phyloP scores from a whole-genome alignment of 2,113 vertebrate genomes.

The Equus przewalskii region DNA sequence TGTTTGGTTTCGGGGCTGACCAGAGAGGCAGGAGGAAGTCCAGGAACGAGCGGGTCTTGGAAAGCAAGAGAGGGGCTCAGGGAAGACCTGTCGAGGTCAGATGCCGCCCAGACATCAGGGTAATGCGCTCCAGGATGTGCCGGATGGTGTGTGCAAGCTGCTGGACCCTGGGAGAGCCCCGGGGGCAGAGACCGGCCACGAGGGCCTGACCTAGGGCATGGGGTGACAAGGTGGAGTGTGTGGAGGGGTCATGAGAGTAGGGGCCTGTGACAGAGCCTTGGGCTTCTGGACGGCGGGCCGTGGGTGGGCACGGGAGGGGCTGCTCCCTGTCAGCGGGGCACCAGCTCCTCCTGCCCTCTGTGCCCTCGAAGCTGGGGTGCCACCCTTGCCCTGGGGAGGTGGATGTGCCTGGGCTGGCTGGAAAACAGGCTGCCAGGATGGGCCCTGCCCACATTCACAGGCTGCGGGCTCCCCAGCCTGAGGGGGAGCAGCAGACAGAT shows the following conservation, averaged over 20 bases:
- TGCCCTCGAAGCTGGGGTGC: neutral
- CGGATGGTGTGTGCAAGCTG: too few relatives aligned
- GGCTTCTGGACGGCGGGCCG: neutral
- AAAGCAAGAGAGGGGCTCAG: neutral
- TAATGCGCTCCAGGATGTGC: neutral
- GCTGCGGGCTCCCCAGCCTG: neutral
- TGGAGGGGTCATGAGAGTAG: neutral
- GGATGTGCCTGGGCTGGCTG: neutral
- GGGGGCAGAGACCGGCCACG: neutral
- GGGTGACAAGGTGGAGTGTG: neutral
- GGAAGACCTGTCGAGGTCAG: neutral
- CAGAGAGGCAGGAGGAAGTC: neutral
- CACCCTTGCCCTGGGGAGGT: too few relatives aligned
- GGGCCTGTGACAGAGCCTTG: neutral
- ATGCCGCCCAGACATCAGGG: neutral
- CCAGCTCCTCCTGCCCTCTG: neutral
- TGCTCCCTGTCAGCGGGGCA: neutral
- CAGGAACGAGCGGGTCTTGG: neutral
- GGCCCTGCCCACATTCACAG: neutral
- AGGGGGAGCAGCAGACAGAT: neutral
- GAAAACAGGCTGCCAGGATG: neutral
- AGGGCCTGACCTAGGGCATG: accelerated
- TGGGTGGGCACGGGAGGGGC: neutral
- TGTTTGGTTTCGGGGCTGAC: neutral
- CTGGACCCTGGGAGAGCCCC: neutral